Evolutionary conservation across 1,140 invertebrate species (phyloP), one percentile per base, ranked within the genome.

Genomic region (Neocloeon triangulifer): DNA sequence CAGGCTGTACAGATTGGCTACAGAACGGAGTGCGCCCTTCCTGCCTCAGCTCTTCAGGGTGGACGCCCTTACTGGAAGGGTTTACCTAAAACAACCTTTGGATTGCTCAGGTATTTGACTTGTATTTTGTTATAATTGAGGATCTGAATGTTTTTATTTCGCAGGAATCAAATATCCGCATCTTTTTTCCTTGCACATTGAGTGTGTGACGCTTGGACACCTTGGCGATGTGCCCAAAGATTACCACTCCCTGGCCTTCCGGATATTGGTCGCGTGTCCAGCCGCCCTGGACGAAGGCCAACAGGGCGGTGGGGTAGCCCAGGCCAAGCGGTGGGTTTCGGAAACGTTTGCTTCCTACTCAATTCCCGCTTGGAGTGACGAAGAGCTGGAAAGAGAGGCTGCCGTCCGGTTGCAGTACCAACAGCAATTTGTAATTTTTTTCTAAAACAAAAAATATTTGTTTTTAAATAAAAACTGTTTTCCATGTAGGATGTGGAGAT

Each of bases 181-280:
- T 40, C 59, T 84, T 12, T 81, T 85, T 50, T 80, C 77, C 4
- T 65, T 82, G 39, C 79, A 81, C 52, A 69, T 85, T 34, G 80
- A 86, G 44, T 82, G 78, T 10, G 75, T 72, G 16, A 75, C 77
- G 22, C 75, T 74, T 41, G 59, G 71, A 25, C 19, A 2, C 27
- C 15, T 16, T 6, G 27, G 19, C 10, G 19, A 5, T 13, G 10
- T 29, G 10, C 78, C 74, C 32, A 69, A 84, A 25, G 76, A 84
- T 42, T 85, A 82, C 43, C 80, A 79, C 43, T 80, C 78, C 39
- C 47, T 82, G 25, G 79, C 79, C 0, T 50, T 85, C 16, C 55
- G 78, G 32, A 64, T 85, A 27, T 56, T 81, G 30, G 69, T 85
- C 13, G 65, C 67, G n/a, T 78, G 78, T 17, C 10, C 18, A 3